Evolutionary conservation across 2,888 invertebrate genomes (phyloP).

Genomic region (Troglohyphantes excavatus): DNA sequence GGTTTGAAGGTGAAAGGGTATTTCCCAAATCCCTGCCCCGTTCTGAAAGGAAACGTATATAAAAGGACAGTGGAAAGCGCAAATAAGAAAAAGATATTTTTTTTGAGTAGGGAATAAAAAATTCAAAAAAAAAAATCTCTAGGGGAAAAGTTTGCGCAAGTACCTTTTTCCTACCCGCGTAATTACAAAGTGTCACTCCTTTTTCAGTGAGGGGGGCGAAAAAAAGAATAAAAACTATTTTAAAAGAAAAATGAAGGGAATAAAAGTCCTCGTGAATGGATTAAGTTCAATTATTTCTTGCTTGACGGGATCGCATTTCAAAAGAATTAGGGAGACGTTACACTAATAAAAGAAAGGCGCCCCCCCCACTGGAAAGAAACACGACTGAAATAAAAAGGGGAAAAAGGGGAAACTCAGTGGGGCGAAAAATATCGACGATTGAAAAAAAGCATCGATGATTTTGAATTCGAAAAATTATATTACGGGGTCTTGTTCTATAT

Average conservation of each 20-base stretch:
- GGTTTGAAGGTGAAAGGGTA: not conserved
- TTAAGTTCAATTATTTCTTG: slow-evolving; percentile 61
- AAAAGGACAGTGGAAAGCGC: slow-evolving; percentile 6
- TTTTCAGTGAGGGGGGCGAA: not conserved
- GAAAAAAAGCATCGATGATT: slow-evolving; percentile 38
- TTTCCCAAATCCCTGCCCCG: slow-evolving; percentile 35
- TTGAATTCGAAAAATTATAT: slow-evolving; percentile 36
- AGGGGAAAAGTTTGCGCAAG: slow-evolving; percentile 31
- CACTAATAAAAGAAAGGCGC: not conserved
- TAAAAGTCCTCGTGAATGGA: slow-evolving; percentile 48
- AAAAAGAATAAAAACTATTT: not conserved
- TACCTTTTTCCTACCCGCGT: slow-evolving; percentile 32
- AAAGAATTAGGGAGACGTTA: slow-evolving; percentile 36
- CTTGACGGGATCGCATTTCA: slow-evolving; percentile 47
- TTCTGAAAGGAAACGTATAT: slow-evolving; percentile 44
- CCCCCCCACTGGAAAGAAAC: not conserved
- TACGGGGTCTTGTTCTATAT: not conserved
- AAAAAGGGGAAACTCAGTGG: slow-evolving; percentile 4
- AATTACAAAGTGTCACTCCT: slow-evolving; percentile 54
- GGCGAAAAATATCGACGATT: slow-evolving; percentile 24
- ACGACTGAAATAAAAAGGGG: slow-evolving; percentile 3
- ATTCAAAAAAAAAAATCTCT: not conserved
- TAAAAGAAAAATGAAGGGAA: slow-evolving; percentile 27
- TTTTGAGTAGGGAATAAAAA: not conserved
- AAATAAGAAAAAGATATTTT: not conserved